Percentiles rank a stretch among this genome's conserved stretches.
phyloP scores from a whole-genome alignment of 2,888 invertebrate genomes.

The Pomacea canaliculata region DNA sequence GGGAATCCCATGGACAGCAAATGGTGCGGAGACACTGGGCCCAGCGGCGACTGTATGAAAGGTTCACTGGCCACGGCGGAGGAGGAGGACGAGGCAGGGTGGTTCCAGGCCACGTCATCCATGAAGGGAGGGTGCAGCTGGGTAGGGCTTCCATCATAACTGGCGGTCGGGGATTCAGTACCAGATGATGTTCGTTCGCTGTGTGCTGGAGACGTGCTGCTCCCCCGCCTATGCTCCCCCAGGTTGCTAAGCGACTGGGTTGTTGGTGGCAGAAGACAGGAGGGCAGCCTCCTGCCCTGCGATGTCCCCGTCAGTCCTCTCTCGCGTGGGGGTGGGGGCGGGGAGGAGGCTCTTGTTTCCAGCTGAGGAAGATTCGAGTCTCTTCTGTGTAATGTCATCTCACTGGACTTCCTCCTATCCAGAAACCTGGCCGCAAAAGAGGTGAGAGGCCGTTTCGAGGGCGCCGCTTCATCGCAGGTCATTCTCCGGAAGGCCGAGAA shows the following conservation, averaged over 20 bases:
- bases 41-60: not conserved
- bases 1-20: slow-evolving; percentile 8
- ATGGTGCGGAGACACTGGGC: not conserved
- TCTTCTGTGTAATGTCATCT: not conserved
- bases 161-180: slow-evolving; percentile 7
- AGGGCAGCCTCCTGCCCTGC: not conserved
- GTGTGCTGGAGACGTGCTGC: slow-evolving; percentile 23
- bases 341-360: not conserved
- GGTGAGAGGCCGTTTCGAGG: not conserved
- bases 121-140: not conserved
- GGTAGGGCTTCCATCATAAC: slow-evolving; percentile 4
- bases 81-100: not conserved
- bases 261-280: not conserved
- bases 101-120: slow-evolving; percentile 7
- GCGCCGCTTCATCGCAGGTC: not conserved
- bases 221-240: slow-evolving; percentile 8
- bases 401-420: not conserved
- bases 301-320: not conserved
- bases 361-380: not conserved
- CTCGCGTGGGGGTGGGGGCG: not conserved
- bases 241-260: not conserved
- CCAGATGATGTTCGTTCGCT: slow-evolving; percentile 22
- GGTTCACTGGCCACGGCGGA: not conserved
- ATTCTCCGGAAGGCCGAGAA: slow-evolving; percentile 17
- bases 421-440: too few species aligned